Evolutionary conservation across 1,140 invertebrate genomes (phyloP), one percentile per base, ranked within the genome.

Genomic region (Artemia franciscana): DNA sequence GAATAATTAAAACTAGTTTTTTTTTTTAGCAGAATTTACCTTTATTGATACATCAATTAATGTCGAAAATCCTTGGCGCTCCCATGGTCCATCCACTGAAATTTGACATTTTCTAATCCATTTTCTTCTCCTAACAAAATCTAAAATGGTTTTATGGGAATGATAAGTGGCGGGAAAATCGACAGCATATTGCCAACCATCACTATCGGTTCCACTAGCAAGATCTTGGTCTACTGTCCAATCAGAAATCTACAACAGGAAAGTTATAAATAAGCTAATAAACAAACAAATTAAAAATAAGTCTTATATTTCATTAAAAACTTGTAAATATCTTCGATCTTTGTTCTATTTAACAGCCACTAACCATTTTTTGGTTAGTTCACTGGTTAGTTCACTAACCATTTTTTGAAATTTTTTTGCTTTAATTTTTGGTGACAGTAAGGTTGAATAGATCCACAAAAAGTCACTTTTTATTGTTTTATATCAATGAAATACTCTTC

Each of bases 151-250:
- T 71, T 90, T 91, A 66, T 84, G 81, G 0, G 80, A 80, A 71
- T 92, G 89, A 73, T 88, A 93, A 24, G 80, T 79, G 0, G 83
- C 80, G 5, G 88, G 87, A 72, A 92, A 93, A 73, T 93, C 89
- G 2, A 86, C 84, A 2, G 89, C 88, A 75, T 93, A 93, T 71
- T 93, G 90, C 91, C 91, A 94, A 2, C 90, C 90, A 67, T 92
- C 86, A 62, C 79, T 78, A 73, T 93, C 89, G 1, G 87, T 85
- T 1, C 88, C 88, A n/a, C 86, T 87, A 1, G 84, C 83, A 27
- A 85, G 83, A 70, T 85, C 82, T 70, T 86, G 92, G 73, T 93
- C 89, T 9, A 91, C 78, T 66, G 83, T 79, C 91, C 90, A 93
- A 70, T 92, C 88, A 5, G 85, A 85, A 58, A 85, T 78, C 84